Conservation (phyloP, 2,888 invertebrate species). For the Melipona beecheii region DNA sequence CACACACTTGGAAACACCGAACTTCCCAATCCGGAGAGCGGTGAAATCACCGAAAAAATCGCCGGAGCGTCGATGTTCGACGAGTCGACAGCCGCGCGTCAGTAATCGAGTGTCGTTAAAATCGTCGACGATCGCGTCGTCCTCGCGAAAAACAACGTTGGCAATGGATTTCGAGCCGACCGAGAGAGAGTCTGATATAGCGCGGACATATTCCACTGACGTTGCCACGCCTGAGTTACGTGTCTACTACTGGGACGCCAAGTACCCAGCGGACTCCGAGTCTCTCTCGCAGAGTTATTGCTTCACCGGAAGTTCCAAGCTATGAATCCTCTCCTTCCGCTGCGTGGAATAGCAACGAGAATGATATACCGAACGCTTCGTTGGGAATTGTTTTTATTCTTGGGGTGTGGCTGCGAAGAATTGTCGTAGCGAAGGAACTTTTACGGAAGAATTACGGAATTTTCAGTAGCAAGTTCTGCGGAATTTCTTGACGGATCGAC, state of each 20-base stretch:
- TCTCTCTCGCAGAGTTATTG: slow-evolving; percentile 30
- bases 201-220: slow-evolving; percentile 33
- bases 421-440: neutral
- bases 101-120: slow-evolving; percentile 41
- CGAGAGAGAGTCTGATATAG: slow-evolving; percentile 10
- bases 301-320: slow-evolving; percentile 30
- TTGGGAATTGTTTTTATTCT: slow-evolving; percentile 37
- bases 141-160: slow-evolving; percentile 16
- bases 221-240: slow-evolving; percentile 33
- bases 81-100: slow-evolving; percentile 10
- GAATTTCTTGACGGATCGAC: neutral
- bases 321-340: slow-evolving; percentile 32
- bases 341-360: neutral
- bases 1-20: slow-evolving; percentile 13
- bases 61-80: slow-evolving; percentile 4
- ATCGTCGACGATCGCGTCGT: slow-evolving; percentile 9
- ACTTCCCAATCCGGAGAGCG: slow-evolving; percentile 3
- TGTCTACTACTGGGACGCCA: slow-evolving; percentile 41
- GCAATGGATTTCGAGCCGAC: neutral
- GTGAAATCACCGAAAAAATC: slow-evolving; percentile 12
- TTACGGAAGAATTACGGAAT: neutral
- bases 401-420: neutral
- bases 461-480: neutral
- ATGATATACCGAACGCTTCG: slow-evolving; percentile 30
- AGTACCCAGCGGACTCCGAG: neutral